These are phyloP conservation scores for Hippocampus zosterae DNA, from an alignment of 2,113 vertebrate species.

Conservation along the genomic window DNA sequence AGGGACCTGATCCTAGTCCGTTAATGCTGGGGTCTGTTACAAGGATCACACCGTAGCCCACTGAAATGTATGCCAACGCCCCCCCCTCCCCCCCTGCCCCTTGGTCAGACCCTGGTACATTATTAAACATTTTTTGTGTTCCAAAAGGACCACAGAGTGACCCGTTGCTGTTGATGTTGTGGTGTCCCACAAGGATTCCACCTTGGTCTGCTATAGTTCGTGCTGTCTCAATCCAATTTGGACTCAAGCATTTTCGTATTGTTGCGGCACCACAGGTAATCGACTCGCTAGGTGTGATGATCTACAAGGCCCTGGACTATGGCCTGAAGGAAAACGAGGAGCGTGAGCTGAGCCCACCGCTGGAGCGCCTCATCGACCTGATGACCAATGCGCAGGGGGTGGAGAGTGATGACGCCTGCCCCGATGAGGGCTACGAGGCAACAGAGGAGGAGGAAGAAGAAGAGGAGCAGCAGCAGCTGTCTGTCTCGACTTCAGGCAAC, in stretches of 20 bases:
- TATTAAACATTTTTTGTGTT: too few species aligned
- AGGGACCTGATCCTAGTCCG: too few species aligned
- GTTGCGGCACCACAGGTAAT: slow-evolving; percentile 75
- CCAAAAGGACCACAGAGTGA: too few species aligned
- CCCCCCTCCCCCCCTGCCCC: too few species aligned
- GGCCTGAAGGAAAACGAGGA: slow-evolving; percentile 95
- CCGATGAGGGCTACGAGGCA: slow-evolving; percentile 92
- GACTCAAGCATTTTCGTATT: background rate
- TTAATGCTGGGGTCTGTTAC: too few species aligned
- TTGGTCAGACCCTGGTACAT: too few species aligned
- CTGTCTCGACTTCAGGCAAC: background rate
- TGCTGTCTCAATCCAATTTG: background rate
- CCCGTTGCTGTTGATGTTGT: background rate
- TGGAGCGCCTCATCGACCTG: slow-evolving; percentile 89
- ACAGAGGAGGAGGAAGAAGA: slow-evolving; percentile 79
- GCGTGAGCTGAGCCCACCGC: slow-evolving; percentile 86
- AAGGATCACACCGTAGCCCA: too few species aligned
- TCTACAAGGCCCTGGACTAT: slow-evolving; percentile 97
- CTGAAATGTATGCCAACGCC: too few species aligned
- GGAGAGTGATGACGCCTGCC: slow-evolving; percentile 72
- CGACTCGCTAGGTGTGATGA: slow-evolving; percentile 93
- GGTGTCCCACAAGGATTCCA: background rate
- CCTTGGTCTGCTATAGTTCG: slow-evolving; percentile 1
- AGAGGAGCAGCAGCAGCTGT: slow-evolving; percentile 46
- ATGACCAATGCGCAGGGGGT: slow-evolving; percentile 85